Conservation (phyloP, 2,797 vertebrate species). For the Enteromius anoplus region DNA sequence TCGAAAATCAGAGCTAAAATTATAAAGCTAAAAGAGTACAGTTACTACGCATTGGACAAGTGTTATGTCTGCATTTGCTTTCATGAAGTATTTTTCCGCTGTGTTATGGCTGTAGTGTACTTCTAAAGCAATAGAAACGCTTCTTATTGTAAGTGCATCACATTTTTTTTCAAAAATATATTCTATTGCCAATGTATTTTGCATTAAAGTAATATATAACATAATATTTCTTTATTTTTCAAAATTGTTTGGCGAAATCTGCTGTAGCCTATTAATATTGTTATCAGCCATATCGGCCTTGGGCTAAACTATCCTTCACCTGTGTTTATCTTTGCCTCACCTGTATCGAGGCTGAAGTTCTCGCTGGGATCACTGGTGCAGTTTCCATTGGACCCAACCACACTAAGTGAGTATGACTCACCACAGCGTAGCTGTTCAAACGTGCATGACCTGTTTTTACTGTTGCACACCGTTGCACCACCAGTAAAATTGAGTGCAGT, state of each 20-base stretch:
- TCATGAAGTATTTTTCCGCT: not conserved
- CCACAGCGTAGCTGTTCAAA: conserved; percentile 75
- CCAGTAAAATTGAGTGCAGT: conserved; percentile 66
- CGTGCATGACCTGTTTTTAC: conserved; percentile 68
- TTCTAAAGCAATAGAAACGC: too few species aligned
- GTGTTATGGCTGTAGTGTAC: too few species aligned
- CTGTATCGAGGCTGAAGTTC: conserved; percentile 64
- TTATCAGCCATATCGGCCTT: not conserved
- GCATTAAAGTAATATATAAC: not conserved
- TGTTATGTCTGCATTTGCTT: not conserved
- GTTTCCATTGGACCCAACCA: conserved; percentile 66
- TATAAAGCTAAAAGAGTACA: too few species aligned
- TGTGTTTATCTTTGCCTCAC: conserved; percentile 58
- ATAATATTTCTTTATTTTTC: not conserved
- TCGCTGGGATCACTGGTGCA: conserved; percentile 67
- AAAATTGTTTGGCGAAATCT: not conserved
- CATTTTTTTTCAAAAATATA: not conserved
- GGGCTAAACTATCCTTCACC: not conserved
- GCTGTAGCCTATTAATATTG: not conserved
- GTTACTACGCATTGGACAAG: too few species aligned
- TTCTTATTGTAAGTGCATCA: not conserved
- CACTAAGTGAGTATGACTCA: conserved; percentile 69
- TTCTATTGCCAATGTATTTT: not conserved
- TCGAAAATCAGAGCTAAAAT: not conserved
- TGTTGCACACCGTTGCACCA: conserved; percentile 64